phyloP scores from a whole-genome alignment of 2,888 invertebrate species.

The Drosophila lutescens region DNA sequence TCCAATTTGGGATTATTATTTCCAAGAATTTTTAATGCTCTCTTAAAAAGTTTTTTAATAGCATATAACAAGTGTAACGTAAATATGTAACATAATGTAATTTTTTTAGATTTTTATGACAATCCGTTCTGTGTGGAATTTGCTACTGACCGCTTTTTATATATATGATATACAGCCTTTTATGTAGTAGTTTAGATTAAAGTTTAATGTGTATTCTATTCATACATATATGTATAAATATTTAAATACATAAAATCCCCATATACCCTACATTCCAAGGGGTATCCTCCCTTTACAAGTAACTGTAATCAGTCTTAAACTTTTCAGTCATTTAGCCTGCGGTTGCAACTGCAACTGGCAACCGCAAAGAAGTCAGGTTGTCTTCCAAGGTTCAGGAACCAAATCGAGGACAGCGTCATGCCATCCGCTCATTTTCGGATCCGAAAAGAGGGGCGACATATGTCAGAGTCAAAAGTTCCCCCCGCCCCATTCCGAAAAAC shows the following conservation, averaged over 20 bases:
- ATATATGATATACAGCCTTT: too few relatives aligned
- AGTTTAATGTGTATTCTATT: too few relatives aligned
- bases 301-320: conserved; percentile 61
- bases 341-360: conserved; percentile 42
- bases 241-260: not conserved
- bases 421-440: conserved; percentile 47
- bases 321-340: conserved; percentile 42
- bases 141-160: too few relatives aligned
- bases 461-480: conserved; percentile 47
- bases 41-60: too few relatives aligned
- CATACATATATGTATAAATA: too few relatives aligned
- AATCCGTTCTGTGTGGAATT: too few relatives aligned
- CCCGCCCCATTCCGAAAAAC: conserved; percentile 2
- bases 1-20: conserved; percentile 2
- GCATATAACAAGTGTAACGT: too few relatives aligned
- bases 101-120: too few relatives aligned
- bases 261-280: not conserved
- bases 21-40: not conserved
- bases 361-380: conserved; percentile 59
- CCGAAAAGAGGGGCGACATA: conserved; percentile 42
- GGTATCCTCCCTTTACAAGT: conserved; percentile 24
- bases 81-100: too few relatives aligned
- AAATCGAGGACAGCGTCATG: conserved; percentile 47
- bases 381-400: conserved; percentile 23
- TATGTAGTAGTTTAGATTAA: too few relatives aligned